phyloP scores from a whole-genome alignment of 2,888 invertebrate genomes.

The Blastobasis adustella region DNA sequence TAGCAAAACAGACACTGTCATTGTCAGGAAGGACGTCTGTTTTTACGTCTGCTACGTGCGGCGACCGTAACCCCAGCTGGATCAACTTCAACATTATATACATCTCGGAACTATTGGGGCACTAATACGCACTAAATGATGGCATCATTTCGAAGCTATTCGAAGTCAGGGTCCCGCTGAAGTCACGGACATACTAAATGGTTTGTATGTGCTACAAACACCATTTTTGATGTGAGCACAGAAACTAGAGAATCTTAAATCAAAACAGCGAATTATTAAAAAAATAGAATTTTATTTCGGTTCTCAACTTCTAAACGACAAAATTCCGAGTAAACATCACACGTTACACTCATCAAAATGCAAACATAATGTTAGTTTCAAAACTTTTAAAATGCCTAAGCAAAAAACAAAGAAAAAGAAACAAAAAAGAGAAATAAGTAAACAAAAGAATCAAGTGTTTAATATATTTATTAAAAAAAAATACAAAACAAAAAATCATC shows the following conservation, averaged over 20 bases:
- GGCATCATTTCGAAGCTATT: no score
- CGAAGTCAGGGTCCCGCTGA: no score
- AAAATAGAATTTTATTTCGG: conserved; percentile 66
- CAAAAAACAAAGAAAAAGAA: conserved; percentile 33
- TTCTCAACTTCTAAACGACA: conserved; percentile 43
- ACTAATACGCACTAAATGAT: no score
- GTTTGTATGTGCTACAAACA: no score
- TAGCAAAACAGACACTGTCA: no score
- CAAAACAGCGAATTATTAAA: conserved; percentile 35
- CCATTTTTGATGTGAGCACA: no score
- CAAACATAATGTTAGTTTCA: conserved; percentile 7
- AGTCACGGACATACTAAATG: no score
- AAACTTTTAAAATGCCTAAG: not conserved
- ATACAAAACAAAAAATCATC: conserved; percentile 56
- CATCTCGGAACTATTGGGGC: no score
- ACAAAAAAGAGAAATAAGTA: not conserved
- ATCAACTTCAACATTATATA: no score
- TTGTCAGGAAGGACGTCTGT: no score
- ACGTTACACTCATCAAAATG: conserved; percentile 25
- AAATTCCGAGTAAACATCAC: conserved; percentile 48
- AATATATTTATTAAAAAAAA: conserved; percentile 70
- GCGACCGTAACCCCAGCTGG: no score
- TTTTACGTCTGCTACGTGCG: no score
- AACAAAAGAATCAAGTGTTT: conserved; percentile 39
- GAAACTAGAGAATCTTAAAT: conserved; percentile 15